These are phyloP conservation scores for Micropterix aruncella DNA, from an alignment of 2,888 invertebrate genomes.

Conservation along the genomic window DNA sequence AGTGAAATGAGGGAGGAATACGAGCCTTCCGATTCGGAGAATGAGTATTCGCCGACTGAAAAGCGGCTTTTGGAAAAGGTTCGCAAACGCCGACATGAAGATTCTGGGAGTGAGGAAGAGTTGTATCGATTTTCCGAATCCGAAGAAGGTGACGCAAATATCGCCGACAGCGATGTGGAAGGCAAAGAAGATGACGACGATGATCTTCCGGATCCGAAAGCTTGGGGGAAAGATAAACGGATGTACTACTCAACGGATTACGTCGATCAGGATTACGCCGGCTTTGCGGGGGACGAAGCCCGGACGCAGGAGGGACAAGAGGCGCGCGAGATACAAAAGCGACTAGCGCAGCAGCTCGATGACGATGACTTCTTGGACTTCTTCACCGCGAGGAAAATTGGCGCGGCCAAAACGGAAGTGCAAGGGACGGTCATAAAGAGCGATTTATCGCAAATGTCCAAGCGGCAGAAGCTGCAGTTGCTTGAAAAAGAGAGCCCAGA, in stretches of 20 bases:
- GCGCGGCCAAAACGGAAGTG: constrained; percentile 21
- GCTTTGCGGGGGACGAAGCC: constrained; percentile 53
- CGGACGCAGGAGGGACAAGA: constrained; percentile 70
- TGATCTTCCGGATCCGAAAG: constrained; percentile 63
- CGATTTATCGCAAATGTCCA: constrained; percentile 61
- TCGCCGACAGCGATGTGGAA: constrained; percentile 64
- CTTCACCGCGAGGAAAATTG: constrained; percentile 25
- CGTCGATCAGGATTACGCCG: constrained; percentile 75
- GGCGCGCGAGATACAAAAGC: constrained; percentile 65
- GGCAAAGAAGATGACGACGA: constrained; percentile 52
- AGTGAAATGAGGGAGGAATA: constrained; percentile 39
- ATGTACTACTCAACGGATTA: constrained; percentile 80
- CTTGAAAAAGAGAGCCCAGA: constrained; percentile 82
- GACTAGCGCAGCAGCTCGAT: constrained; percentile 61
- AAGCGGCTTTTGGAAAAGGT: constrained; percentile 45
- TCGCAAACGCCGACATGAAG: constrained; percentile 33
- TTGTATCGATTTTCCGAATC: constrained; percentile 42
- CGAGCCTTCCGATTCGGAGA: constrained; percentile 55
- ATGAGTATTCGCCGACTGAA: constrained; percentile 54
- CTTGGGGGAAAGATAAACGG: constrained; percentile 76
- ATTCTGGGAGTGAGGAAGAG: constrained; percentile 46
- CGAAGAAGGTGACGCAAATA: constrained; percentile 29
- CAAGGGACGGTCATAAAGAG: constrained; percentile 50
- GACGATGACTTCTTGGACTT: constrained; percentile 64
- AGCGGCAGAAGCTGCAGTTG: constrained; percentile 60